Evolutionary conservation across 2,888 invertebrate genomes (phyloP).

Genomic region (Heliconius aoede): DNA sequence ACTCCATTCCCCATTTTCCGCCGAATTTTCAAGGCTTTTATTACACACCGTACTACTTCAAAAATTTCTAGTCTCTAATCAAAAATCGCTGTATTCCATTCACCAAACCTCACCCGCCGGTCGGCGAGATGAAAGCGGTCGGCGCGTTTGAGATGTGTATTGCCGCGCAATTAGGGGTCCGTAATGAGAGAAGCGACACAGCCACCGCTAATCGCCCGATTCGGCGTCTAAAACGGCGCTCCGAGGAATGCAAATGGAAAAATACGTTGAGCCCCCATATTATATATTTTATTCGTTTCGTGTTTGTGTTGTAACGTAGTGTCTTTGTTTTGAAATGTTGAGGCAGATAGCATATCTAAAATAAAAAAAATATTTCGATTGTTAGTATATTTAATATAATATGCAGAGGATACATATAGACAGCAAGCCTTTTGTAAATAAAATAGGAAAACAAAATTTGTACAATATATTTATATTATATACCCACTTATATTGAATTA

Average conservation of each 20-base stretch:
- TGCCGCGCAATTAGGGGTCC: conserved; percentile 76
- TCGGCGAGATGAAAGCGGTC: conserved; percentile 79
- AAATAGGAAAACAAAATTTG: neutral
- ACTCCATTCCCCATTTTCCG: too few species aligned
- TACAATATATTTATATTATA: neutral
- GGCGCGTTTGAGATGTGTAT: conserved; percentile 75
- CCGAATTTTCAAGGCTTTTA: too few species aligned
- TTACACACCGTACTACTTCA: too few species aligned
- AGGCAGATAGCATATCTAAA: too few species aligned
- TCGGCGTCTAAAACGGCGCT: conserved; percentile 55
- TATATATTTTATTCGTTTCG: conserved; percentile 7
- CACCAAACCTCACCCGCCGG: conserved; percentile 49
- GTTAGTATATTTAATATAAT: too few species aligned
- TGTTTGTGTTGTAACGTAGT: conserved; percentile 9
- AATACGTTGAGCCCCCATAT: conserved; percentile 1
- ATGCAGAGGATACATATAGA: too few species aligned
- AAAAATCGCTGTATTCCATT: conserved; percentile 36
- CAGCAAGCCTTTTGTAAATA: neutral
- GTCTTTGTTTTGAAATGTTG: conserved; percentile 5
- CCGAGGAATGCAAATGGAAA: conserved; percentile 38
- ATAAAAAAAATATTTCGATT: too few species aligned
- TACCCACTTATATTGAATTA: neutral
- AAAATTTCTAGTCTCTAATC: neutral
- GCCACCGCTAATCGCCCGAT: conserved; percentile 75
- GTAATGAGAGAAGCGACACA: conserved; percentile 81